phyloP scores from a whole-genome alignment of 2,113 vertebrate species.

The Ranitomeya variabilis region DNA sequence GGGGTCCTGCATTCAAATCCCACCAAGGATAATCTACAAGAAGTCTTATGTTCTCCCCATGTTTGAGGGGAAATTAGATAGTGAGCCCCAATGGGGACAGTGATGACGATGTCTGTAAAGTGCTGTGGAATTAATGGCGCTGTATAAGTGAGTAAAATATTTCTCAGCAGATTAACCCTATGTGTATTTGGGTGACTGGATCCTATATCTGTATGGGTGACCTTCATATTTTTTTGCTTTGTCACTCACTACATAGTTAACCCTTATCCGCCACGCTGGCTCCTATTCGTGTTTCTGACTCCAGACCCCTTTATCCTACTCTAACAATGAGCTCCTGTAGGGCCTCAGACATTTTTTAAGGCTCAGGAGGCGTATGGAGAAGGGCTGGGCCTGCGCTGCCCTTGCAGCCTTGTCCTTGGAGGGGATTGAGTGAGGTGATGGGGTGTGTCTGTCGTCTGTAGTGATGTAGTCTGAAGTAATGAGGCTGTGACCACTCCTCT shows the following conservation, averaged over 20 bases:
- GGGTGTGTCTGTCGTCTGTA: constrained; percentile 40
- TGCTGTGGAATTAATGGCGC: no score
- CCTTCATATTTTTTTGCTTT: background rate
- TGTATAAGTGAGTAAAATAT: no score
- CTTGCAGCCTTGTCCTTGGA: constrained; percentile 50
- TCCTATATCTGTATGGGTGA: no score
- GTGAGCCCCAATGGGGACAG: no score
- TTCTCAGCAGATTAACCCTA: no score
- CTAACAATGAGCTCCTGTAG: background rate
- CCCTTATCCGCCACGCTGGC: background rate
- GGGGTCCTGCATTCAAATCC: no score
- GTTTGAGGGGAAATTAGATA: no score
- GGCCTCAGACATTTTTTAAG: background rate
- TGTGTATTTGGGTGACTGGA: no score
- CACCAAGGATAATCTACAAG: no score
- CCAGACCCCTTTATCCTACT: background rate
- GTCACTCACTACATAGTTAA: background rate
- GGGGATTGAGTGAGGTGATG: constrained; percentile 52
- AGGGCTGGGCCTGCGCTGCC: constrained; percentile 11
- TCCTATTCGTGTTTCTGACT: background rate
- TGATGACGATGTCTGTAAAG: no score
- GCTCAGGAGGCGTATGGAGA: background rate
- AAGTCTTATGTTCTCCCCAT: no score
- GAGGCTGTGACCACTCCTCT: constrained; percentile 16
- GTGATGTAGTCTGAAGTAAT: constrained; percentile 33